These are phyloP conservation scores for Dicyrtoma fusca DNA, from an alignment of 2,888 invertebrate genomes.

Conservation along the genomic window DNA sequence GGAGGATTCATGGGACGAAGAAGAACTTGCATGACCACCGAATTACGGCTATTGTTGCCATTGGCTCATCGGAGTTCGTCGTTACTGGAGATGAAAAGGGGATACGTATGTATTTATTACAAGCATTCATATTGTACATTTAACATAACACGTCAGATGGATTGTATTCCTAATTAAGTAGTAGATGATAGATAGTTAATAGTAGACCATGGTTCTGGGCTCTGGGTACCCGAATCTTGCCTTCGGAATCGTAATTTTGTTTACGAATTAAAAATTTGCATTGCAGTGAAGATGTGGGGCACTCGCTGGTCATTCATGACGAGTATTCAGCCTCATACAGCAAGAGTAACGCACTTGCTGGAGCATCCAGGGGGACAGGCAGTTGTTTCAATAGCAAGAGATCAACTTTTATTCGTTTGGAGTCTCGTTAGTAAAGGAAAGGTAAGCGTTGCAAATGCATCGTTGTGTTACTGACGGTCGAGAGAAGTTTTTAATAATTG, in stretches of 20 bases:
- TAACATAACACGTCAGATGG: no score
- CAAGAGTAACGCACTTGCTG: constrained; percentile 46
- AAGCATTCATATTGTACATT: background rate
- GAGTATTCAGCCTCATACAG: constrained; percentile 49
- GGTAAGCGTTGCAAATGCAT: no score
- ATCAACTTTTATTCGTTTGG: constrained; percentile 52
- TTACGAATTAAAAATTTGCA: background rate
- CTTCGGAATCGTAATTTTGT: background rate
- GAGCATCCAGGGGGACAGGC: constrained; percentile 52
- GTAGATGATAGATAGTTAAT: no score
- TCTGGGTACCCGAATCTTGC: no score
- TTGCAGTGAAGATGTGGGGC: constrained; percentile 55
- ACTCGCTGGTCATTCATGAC: constrained; percentile 48
- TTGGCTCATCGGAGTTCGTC: constrained; percentile 52
- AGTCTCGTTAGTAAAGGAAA: constrained; percentile 44
- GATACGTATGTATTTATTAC: constrained; percentile 31
- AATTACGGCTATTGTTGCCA: constrained; percentile 50
- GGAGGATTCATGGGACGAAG: constrained; percentile 54
- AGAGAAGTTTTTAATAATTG: no score
- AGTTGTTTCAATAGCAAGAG: constrained; percentile 49
- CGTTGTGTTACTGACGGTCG: no score
- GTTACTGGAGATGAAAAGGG: constrained; percentile 56
- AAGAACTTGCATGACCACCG: constrained; percentile 49
- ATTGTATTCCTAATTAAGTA: no score
- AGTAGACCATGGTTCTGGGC: no score